These are phyloP conservation scores for Battus philenor DNA, from an alignment of 1,140 invertebrate genomes.

Conservation along the genomic window DNA sequence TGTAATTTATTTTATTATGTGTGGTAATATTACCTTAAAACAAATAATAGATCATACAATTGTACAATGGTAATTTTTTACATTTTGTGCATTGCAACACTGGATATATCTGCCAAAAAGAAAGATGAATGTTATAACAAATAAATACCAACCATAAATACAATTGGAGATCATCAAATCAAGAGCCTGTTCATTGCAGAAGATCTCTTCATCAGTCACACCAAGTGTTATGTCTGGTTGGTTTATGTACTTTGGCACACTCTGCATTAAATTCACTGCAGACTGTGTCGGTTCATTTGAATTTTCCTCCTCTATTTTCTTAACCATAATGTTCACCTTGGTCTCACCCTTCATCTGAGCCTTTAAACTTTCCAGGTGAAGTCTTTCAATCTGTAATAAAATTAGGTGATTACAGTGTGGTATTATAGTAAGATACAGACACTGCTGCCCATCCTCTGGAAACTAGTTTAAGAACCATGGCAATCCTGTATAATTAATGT, in stretches of 20 bases:
- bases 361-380: constrained; percentile 50
- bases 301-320: neutral
- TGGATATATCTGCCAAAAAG: no score
- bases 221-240: constrained; percentile 3
- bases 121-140: no score
- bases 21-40: no score
- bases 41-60: no score
- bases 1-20: no score
- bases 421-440: no score
- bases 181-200: constrained; percentile 41
- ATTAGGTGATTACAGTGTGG: neutral
- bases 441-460: no score
- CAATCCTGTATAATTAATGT: no score
- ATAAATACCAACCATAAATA: constrained; percentile 28
- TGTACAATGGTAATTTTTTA: no score
- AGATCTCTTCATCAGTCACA: constrained; percentile 20
- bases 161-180: constrained; percentile 36
- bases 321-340: constrained; percentile 5
- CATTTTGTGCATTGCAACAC: no score
- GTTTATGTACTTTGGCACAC: neutral
- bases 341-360: constrained; percentile 19
- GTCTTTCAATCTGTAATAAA: constrained; percentile 47
- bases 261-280: constrained; percentile 34
- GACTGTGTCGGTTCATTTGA: constrained; percentile 14
- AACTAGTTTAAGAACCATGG: no score